phyloP scores from a whole-genome alignment of 2,888 invertebrate species.

The Lycophotia porphyrea region DNA sequence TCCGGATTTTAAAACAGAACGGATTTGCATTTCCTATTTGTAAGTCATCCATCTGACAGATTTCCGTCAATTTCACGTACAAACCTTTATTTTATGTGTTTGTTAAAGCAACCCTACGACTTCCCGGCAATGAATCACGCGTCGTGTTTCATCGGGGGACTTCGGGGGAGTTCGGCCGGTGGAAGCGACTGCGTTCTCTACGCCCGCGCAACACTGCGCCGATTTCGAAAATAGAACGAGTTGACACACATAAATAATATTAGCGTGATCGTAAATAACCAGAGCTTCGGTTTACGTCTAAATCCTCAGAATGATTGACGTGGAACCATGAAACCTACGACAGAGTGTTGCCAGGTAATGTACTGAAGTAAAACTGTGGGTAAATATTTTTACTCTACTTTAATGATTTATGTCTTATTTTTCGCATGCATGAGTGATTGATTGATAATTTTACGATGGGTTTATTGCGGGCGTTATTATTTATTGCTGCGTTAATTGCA shows the following conservation, averaged over 20 bases:
- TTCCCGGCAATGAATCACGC: conserved; percentile 83
- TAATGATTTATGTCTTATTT: conserved; percentile 31
- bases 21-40: no score
- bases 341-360: conserved; percentile 48
- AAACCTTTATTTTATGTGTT: conserved; percentile 74
- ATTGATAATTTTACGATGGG: conserved; percentile 44
- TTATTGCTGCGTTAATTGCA: conserved; percentile 25
- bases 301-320: conserved; percentile 58
- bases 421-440: conserved; percentile 34
- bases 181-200: conserved; percentile 43
- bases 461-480: conserved; percentile 39
- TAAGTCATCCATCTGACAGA: conserved; percentile 44
- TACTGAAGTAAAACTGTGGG: conserved; percentile 23
- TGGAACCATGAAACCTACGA: conserved; percentile 40
- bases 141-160: conserved; percentile 50
- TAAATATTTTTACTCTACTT: conserved; percentile 39
- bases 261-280: conserved; percentile 82
- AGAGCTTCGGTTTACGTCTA: conserved; percentile 62
- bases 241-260: conserved; percentile 90
- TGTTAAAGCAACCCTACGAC: conserved; percentile 70
- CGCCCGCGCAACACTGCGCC: conserved; percentile 71
- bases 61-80: conserved; percentile 63
- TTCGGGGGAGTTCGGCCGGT: conserved; percentile 51
- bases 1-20: no score
- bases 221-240: conserved; percentile 85